Percentiles rank a stretch among this genome's conserved stretches.
Conservation (phyloP, 2,888 invertebrate species). For the Rosalia funebris region DNA sequence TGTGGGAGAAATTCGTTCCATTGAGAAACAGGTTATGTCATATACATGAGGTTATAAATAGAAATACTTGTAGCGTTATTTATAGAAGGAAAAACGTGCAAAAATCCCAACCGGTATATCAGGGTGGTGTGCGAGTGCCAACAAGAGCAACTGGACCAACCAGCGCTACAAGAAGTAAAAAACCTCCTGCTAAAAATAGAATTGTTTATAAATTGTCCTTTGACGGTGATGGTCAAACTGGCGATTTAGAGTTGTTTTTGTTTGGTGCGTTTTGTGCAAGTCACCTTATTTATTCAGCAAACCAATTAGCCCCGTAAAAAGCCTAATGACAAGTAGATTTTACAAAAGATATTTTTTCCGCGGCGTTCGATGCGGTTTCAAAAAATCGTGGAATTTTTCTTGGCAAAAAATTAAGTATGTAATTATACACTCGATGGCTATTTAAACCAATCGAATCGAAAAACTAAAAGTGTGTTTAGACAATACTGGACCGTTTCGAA, state of each 20-base stretch:
- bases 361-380: not conserved
- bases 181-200: constrained; percentile 36
- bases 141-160: constrained; percentile 35
- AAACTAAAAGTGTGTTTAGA: no score
- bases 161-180: constrained; percentile 33
- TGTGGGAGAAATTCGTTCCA: constrained; percentile 29
- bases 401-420: not conserved
- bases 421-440: no score
- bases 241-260: constrained; percentile 1
- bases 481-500: no score
- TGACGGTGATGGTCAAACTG: constrained; percentile 24
- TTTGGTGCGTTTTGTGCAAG: not conserved
- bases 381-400: not conserved
- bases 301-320: not conserved
- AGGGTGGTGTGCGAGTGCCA: constrained; percentile 40
- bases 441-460: no score
- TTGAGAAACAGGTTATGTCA: constrained; percentile 52
- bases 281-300: not conserved
- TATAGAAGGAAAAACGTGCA: constrained; percentile 51
- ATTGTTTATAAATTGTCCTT: constrained; percentile 28
- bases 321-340: not conserved
- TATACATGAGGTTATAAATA: constrained; percentile 50
- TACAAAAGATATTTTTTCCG: not conserved
- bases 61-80: constrained; percentile 53
- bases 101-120: constrained; percentile 53